Base-by-base conservation (phyloP, 2,888 invertebrate genomes). In the Cerceris ruficornis region DNA sequence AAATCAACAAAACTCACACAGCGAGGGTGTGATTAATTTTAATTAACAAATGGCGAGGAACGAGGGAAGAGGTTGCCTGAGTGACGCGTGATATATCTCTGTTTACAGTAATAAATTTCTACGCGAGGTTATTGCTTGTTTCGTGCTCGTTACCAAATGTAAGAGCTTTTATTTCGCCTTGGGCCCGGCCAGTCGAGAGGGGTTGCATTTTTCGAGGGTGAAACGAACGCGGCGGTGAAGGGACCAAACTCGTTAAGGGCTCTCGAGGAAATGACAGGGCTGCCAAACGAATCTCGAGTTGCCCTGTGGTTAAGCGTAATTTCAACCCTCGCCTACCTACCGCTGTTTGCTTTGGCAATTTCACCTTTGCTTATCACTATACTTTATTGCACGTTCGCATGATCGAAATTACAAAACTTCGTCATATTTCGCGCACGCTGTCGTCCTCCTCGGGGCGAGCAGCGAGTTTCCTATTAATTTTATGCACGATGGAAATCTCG, bases 181-280 rank as follows among this genome's bases (percentile, higher is more conserved):
- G 71, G 46, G 64, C 59, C 58, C 14, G 57, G 11, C 70, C 59
- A 41, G 57, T 60, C 61, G 28, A 54, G 55, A 57, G 76, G 67
- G 66, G 70, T 75, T 64, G 69, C 70, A 77, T 80, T 82, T 82
- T 84, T 73, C 76, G 69, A 58, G 72, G 77, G 74, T 54, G 54
- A 62, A 66, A 58, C 50, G 69, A 66, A 28, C 39, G 58, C 46
- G 49, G 65, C 58, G 71, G 28, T 28, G 58, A 68, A 49, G 52
- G 74, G 76, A 57, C 61, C 71, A 77, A 78, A 71, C 81, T 86
- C 84, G 86, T 87, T 84, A 84, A 81, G 83, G 77, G 76, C 75
- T 64, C 86, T 87, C 82, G 81, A 82, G 85, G 75, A 87, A 88
- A 87, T 87, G 83, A 86, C 85, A 78, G 83, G 85, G 75, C 79